Evolutionary conservation across 1,140 invertebrate species (phyloP).

Genomic region (Dreissena polymorpha): DNA sequence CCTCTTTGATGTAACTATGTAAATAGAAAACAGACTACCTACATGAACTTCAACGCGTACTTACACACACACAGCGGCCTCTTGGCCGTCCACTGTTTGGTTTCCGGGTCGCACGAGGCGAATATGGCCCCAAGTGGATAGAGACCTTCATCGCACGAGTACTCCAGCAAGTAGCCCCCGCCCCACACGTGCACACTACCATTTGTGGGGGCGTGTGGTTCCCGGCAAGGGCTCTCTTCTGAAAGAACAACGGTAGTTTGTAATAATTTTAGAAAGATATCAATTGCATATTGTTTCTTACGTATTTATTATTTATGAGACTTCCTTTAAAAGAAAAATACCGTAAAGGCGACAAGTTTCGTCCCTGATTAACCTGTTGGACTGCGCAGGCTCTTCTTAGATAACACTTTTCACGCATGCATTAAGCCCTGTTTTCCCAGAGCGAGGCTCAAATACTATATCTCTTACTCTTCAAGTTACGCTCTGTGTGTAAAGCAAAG

Average conservation of each 20-base stretch:
- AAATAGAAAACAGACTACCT: neutral
- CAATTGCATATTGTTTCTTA: too few relatives aligned
- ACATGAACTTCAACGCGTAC: neutral
- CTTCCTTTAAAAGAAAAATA: too few relatives aligned
- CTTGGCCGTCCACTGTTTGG: neutral
- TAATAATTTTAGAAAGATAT: too few relatives aligned
- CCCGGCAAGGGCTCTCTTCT: neutral
- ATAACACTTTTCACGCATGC: too few relatives aligned
- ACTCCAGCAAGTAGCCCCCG: neutral
- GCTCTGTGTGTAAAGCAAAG: too few relatives aligned
- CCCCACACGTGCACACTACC: neutral
- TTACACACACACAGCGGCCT: neutral
- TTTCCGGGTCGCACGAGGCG: neutral
- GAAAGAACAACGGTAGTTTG: neutral
- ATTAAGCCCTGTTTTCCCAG: too few relatives aligned
- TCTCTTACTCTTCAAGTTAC: too few relatives aligned
- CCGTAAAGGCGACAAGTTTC: too few relatives aligned
- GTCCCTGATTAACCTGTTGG: too few relatives aligned
- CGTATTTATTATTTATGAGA: too few relatives aligned
- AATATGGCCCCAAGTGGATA: neutral
- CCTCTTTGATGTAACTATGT: neutral
- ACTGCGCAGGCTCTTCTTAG: too few relatives aligned
- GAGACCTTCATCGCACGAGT: constrained; percentile 9
- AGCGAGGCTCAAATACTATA: too few relatives aligned
- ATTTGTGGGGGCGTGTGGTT: neutral